Percentiles rank a stretch among this genome's conserved stretches.
Evolutionary conservation across 2,797 vertebrate genomes (phyloP).

Genomic region (Alauda arvensis): DNA sequence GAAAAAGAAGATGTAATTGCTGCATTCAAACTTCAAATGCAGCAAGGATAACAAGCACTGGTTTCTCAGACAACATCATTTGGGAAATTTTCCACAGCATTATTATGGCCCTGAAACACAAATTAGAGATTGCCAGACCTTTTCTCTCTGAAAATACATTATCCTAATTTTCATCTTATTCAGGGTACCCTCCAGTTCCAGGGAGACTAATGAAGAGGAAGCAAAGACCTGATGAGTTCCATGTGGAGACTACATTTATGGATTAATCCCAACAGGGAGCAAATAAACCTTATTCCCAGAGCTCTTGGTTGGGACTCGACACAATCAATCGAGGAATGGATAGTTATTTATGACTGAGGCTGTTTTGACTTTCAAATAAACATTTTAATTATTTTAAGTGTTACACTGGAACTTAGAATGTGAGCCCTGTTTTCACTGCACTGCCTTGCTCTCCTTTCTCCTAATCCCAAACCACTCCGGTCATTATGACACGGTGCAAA

Average conservation of each 20-base stretch:
- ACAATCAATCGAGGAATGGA: conserved; percentile 42
- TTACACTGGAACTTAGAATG: conserved; percentile 25
- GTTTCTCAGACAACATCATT: conserved; percentile 32
- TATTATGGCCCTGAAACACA: conserved; percentile 17
- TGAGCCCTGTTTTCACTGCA: not conserved
- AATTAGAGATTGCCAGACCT: conserved; percentile 21
- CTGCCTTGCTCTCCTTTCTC: not conserved
- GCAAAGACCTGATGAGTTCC: conserved; percentile 64
- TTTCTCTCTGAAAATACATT: conserved; percentile 48
- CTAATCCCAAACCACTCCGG: not conserved
- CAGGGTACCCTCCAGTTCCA: conserved; percentile 46
- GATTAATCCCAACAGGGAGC: conserved; percentile 72
- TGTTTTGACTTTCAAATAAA: conserved; percentile 66
- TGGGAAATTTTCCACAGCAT: conserved; percentile 31
- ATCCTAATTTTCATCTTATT: conserved; percentile 62
- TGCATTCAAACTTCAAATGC: not conserved
- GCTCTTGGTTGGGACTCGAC: not conserved
- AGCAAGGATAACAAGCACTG: not conserved
- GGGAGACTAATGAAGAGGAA: conserved; percentile 63
- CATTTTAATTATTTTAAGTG: conserved; percentile 69
- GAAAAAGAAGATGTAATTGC: conserved; percentile 16
- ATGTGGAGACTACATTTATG: conserved; percentile 65
- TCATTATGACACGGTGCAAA: not conserved
- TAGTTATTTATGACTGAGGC: conserved; percentile 55
- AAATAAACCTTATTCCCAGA: conserved; percentile 65